These are phyloP conservation scores for Theretra japonica DNA, from an alignment of 2,888 invertebrate species.

Conservation along the genomic window DNA sequence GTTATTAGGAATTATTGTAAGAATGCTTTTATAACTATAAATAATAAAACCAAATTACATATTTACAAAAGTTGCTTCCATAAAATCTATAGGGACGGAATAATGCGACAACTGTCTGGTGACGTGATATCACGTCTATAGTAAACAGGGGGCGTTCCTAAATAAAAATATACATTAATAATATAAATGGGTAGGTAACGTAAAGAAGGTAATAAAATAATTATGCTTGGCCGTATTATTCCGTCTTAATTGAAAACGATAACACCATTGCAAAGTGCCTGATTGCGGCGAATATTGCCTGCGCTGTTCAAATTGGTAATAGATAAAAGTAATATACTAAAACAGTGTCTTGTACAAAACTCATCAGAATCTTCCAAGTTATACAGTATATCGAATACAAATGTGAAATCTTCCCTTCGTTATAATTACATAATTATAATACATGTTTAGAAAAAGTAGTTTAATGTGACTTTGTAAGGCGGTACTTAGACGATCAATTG, in stretches of 20 bases:
- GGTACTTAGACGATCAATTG: no score
- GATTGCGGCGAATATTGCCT: background rate
- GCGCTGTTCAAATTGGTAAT: background rate
- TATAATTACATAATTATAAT: background rate
- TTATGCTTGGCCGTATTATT: background rate
- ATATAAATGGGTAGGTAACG: no score
- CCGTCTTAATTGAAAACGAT: background rate
- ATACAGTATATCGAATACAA: background rate
- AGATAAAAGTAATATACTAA: background rate
- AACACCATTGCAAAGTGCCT: background rate
- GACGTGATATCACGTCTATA: background rate
- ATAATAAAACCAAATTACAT: background rate
- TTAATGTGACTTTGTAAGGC: background rate
- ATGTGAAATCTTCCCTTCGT: background rate
- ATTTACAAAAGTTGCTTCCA: background rate
- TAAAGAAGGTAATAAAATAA: background rate
- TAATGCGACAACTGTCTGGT: background rate
- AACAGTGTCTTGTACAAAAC: background rate
- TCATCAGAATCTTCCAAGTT: background rate
- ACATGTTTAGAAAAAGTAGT: background rate
- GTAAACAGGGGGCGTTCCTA: no score
- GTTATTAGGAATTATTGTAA: background rate
- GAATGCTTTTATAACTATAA: background rate
- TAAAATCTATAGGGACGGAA: background rate
- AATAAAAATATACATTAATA: no score